These are phyloP conservation scores for Sebastes umbrosus DNA, from an alignment of 2,797 vertebrate species.

Conservation along the genomic window DNA sequence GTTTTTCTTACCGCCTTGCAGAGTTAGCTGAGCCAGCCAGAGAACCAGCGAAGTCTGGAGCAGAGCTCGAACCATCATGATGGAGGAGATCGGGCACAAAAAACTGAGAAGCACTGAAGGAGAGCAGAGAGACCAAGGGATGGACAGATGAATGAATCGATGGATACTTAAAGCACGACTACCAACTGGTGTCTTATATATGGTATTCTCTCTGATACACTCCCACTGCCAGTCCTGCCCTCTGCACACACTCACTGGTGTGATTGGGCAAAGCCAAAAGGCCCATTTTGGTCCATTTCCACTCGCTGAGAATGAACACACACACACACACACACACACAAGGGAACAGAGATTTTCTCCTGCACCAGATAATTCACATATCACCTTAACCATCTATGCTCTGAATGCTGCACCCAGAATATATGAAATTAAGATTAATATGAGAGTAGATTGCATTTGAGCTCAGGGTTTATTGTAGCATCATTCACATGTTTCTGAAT, in stretches of 20 bases:
- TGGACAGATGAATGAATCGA: conserved; percentile 3
- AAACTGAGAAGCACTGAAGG: conserved; percentile 16
- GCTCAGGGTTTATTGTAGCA: background rate
- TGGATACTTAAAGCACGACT: background rate
- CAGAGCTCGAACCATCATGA: conserved; percentile 77
- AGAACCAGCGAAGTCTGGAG: conserved; percentile 82
- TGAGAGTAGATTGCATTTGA: background rate
- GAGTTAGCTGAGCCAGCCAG: conserved; percentile 78
- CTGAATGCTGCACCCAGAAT: background rate
- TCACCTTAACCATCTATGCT: background rate
- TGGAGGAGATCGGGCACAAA: conserved; percentile 29
- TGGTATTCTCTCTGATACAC: conserved; percentile 40
- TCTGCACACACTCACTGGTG: conserved; percentile 40
- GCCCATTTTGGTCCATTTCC: conserved; percentile 20
- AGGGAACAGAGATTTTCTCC: background rate
- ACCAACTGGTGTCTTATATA: conserved; percentile 70
- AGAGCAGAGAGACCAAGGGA: conserved; percentile 24
- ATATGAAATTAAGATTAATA: background rate
- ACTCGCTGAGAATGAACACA: background rate
- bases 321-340: background rate
- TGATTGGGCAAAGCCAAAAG: conserved; percentile 11
- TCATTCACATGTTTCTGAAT: background rate
- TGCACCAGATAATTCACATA: background rate
- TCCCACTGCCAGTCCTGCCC: conserved; percentile 65
- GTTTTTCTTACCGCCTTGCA: conserved; percentile 82